Percentiles rank a stretch among this genome's conserved stretches.
Evolutionary conservation across 2,113 vertebrate genomes (phyloP).

Genomic region (Spizaetus ornatus): DNA sequence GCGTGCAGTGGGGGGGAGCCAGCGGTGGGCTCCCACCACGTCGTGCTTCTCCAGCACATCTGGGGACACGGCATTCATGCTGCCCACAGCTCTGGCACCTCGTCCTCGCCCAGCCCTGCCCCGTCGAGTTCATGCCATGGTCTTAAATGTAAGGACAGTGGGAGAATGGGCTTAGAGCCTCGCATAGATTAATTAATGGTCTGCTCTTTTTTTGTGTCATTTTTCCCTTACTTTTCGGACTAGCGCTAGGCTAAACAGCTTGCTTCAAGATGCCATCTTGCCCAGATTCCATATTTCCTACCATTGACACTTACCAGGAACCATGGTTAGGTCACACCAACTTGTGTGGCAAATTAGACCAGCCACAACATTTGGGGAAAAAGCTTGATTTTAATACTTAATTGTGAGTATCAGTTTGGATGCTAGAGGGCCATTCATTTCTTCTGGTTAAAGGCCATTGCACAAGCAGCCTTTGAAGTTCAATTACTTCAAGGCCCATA

Average conservation of each 20-base stretch:
- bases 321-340: background rate
- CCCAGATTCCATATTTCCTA: background rate
- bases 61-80: fast-evolving
- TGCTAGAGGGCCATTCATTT: background rate
- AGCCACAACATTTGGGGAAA: background rate
- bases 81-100: background rate
- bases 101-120: background rate
- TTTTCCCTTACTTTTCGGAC: background rate
- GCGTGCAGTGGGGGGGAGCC: fast-evolving
- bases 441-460: background rate
- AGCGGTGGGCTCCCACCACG: background rate
- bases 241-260: background rate
- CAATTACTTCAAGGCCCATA: background rate
- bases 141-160: background rate
- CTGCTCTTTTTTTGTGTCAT: background rate
- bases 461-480: background rate
- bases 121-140: fast-evolving
- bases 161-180: background rate
- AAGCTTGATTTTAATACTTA: background rate
- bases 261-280: background rate
- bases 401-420: background rate
- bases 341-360: background rate
- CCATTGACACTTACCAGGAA: background rate
- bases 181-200: background rate
- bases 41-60: background rate